phyloP scores from a whole-genome alignment of 1,140 invertebrate species.

The Panulirus ornatus region DNA sequence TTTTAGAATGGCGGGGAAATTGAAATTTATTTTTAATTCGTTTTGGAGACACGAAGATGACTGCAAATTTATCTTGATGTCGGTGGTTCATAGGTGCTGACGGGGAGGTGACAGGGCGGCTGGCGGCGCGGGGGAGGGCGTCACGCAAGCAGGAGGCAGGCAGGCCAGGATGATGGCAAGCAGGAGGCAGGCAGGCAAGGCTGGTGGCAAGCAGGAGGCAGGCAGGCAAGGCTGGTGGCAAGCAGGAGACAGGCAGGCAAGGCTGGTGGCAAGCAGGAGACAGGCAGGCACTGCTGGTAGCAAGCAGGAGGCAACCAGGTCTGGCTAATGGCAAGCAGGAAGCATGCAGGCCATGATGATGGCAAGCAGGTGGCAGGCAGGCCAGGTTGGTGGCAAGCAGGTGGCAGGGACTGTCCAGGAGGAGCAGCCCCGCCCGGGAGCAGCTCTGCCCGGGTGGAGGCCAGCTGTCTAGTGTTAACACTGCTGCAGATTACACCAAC shows the following conservation, averaged over 20 bases:
- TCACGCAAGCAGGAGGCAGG: too few species aligned
- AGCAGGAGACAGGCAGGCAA: slow-evolving; percentile 18
- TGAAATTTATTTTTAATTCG: slow-evolving; percentile 57
- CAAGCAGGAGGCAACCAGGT: not conserved
- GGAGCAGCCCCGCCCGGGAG: too few species aligned
- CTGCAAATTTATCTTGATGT: slow-evolving; percentile 27
- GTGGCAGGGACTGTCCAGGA: too few species aligned
- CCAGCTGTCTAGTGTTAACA: too few species aligned
- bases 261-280: not conserved
- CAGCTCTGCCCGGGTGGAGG: too few species aligned
- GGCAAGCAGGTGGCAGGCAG: not conserved
- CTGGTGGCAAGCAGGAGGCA: not conserved
- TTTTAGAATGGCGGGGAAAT: slow-evolving; percentile 56
- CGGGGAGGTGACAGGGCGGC: too few species aligned
- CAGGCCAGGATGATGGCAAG: not conserved
- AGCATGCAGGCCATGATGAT: not conserved
- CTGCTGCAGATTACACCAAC: too few species aligned
- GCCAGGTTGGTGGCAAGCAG: too few species aligned
- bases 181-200: not conserved
- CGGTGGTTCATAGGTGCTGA: not conserved
- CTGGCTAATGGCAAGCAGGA: not conserved
- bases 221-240: not conserved
- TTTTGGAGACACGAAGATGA: slow-evolving; percentile 27
- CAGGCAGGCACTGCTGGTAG: not conserved
- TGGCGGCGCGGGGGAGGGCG: too few species aligned